Evolutionary conservation across 2,113 vertebrate genomes (phyloP).

Genomic region (Trichomycterus rosablanca): DNA sequence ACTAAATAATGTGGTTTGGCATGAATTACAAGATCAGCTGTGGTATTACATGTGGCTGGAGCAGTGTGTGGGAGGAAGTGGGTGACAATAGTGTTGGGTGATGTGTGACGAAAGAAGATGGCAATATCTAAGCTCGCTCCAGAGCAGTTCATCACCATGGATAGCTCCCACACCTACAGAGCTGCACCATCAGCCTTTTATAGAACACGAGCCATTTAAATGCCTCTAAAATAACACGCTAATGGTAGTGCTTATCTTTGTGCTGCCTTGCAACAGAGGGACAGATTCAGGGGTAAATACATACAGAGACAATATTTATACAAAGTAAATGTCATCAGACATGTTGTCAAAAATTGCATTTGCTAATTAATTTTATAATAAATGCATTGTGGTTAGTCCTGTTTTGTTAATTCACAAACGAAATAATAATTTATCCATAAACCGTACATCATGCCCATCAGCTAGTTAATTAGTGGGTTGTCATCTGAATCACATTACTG

Average conservation of each 20-base stretch:
- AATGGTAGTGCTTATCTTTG: slow-evolving; percentile 37
- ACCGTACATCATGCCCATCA: no score
- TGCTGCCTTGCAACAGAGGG: background rate
- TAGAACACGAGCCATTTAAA: slow-evolving; percentile 22
- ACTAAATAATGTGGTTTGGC: background rate
- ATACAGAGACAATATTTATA: slow-evolving; percentile 12
- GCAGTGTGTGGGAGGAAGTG: background rate
- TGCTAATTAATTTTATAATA: background rate
- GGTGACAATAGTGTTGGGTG: slow-evolving; percentile 7
- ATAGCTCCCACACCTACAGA: slow-evolving; percentile 22
- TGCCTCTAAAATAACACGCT: slow-evolving; percentile 38
- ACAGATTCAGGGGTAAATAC: slow-evolving; percentile 5
- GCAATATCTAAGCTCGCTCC: slow-evolving; percentile 14
- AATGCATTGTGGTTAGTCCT: no score
- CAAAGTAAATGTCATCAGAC: slow-evolving; percentile 8
- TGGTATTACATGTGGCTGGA: no score
- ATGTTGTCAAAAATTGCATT: background rate
- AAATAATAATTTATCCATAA: no score
- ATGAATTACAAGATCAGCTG: no score
- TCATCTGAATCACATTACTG: no score
- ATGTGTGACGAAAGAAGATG: slow-evolving; percentile 6
- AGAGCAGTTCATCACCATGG: slow-evolving; percentile 21
- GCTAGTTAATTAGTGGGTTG: no score
- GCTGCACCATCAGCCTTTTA: slow-evolving; percentile 36
- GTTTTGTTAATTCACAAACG: no score